Conservation (phyloP, 2,797 vertebrate species). For the Malurus splendens region DNA sequence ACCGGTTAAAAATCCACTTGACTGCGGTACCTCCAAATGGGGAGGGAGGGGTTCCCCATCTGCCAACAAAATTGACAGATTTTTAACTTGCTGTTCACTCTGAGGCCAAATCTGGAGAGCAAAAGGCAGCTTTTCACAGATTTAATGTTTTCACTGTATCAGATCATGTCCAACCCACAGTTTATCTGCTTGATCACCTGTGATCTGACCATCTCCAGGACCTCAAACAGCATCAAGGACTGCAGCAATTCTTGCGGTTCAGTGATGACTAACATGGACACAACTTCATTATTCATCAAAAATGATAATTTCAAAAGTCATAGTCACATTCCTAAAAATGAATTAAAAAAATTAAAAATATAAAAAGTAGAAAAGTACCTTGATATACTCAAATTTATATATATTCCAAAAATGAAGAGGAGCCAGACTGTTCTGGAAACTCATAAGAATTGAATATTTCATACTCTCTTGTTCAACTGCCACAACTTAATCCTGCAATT, state of each 20-base stretch:
- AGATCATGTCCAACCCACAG: neutral
- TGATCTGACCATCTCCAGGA: neutral
- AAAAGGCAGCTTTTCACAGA: neutral
- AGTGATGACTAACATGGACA: neutral
- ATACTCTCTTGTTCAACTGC: neutral
- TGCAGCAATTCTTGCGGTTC: neutral
- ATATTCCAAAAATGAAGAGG: neutral
- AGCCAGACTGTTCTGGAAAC: neutral
- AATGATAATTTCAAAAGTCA: neutral
- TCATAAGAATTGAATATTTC: neutral
- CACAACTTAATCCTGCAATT: neutral
- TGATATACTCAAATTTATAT: no score
- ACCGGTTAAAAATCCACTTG: constrained; percentile 42
- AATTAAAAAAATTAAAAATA: no score
- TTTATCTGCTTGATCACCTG: neutral
- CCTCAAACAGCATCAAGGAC: neutral
- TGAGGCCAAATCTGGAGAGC: neutral
- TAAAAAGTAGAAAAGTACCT: neutral
- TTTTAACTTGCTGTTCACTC: neutral
- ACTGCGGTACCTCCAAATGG: neutral
- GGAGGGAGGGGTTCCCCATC: neutral
- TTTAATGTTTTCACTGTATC: neutral
- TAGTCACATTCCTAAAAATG: neutral
- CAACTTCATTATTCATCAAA: neutral
- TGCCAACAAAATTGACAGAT: neutral